phyloP scores from a whole-genome alignment of 2,113 vertebrate genomes.

The Neotoma lepida region DNA sequence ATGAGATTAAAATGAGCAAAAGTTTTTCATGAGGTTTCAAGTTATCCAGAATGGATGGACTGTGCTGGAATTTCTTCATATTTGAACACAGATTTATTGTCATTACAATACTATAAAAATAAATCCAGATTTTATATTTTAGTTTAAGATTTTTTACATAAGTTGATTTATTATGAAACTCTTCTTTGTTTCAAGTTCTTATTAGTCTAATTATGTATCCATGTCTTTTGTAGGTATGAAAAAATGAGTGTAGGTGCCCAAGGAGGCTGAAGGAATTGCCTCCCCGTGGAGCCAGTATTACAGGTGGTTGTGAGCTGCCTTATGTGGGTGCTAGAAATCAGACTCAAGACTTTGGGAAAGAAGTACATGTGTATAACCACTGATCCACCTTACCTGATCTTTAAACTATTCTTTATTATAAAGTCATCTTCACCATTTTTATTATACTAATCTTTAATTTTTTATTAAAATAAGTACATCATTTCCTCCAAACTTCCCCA shows the following conservation, averaged over 20 bases:
- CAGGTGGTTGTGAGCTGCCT: neutral
- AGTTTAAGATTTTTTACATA: neutral
- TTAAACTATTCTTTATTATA: neutral
- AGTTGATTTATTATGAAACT: neutral
- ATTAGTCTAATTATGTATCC: neutral
- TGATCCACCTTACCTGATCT: neutral
- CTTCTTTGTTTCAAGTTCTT: neutral
- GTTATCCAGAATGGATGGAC: fast-evolving
- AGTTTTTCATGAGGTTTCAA: too few species aligned
- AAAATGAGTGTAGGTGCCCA: fast-evolving
- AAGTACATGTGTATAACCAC: neutral
- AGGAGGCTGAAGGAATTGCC: fast-evolving
- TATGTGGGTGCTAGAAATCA: fast-evolving
- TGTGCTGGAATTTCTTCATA: neutral
- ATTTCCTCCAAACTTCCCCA: fast-evolving
- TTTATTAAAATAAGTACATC: neutral
- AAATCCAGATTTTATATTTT: neutral
- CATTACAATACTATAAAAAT: too few species aligned
- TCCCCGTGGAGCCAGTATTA: fast-evolving
- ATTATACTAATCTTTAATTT: neutral
- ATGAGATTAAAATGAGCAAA: neutral
- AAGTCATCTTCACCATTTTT: fast-evolving
- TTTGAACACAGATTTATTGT: neutral
- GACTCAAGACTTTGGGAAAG: neutral
- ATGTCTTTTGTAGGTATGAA: fast-evolving